Conservation (phyloP, 2,113 vertebrate species). For the Choloepus hoffmanni region DNA sequence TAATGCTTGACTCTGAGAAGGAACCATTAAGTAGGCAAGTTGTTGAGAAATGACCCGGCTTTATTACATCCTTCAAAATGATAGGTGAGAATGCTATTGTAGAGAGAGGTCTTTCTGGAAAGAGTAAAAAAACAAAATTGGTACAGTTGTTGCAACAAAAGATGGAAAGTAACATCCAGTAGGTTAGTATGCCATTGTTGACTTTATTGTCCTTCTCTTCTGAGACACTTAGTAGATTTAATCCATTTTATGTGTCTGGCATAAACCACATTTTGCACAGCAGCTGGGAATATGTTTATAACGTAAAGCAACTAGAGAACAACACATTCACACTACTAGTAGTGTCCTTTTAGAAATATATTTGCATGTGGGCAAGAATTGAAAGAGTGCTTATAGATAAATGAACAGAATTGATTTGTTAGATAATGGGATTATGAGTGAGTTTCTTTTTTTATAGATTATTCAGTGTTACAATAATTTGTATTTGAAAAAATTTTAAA, state of each 20-base stretch:
- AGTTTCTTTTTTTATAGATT: background rate
- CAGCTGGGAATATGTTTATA: background rate
- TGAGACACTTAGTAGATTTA: background rate
- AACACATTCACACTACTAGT: background rate
- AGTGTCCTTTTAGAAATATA: background rate
- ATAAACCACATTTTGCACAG: background rate
- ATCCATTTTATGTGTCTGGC: background rate
- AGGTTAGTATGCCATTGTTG: background rate
- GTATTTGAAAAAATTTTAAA: constrained; percentile 2
- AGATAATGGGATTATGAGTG: background rate
- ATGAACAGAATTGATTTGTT: background rate
- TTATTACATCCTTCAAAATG: background rate
- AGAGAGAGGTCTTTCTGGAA: background rate
- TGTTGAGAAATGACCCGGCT: background rate
- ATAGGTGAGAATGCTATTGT: background rate
- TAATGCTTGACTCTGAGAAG: constrained; percentile 29
- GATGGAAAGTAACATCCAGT: background rate
- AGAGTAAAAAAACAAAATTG: background rate
- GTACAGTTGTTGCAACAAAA: background rate
- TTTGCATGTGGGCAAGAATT: constrained; percentile 42
- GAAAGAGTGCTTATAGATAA: background rate
- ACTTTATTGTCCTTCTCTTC: constrained; percentile 9
- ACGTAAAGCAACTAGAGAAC: background rate
- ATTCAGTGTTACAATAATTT: background rate
- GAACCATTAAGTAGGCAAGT: background rate